Base-by-base conservation (phyloP, 1,140 invertebrate genomes). In the Antheraea pernyi region DNA sequence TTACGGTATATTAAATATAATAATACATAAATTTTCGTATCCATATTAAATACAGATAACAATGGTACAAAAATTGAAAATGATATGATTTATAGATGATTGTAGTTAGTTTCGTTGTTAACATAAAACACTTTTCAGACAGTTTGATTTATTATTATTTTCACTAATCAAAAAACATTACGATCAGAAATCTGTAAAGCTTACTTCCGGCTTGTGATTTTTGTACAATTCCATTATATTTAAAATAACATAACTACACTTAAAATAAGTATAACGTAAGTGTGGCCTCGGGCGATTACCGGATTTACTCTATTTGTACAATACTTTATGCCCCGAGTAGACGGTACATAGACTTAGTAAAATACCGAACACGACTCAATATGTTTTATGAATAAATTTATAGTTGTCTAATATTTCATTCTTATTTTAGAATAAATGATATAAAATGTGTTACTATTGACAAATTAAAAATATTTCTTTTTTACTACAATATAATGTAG, bases 251-350 rank as follows among this genome's bases (percentile, higher is more conserved):
- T 10, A 53, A 53, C 46, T 53, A 13, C 46, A n/a, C 61, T 30
- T 53, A 48, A 59, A 70, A 71, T 75, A 37, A 37, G 39, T 19
- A 48, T 16, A 36, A 74, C 59, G 67, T 42, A 42, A 42, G 39
- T 42, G 39, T 73, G 67, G 77, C 84, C 84, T 77, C 79, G 68
- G 79, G 84, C 82, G 84, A 76, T 85, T 84, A 80, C 84, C 86
- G 86, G 85, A 91, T 91, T 89, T 84, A 76, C 80, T 84, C 70
- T 86, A 81, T 91, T 90, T 86, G 82, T 84, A 80, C 85, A 86
- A 89, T 86, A 82, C 83, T 83, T 83, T 78, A 75, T 73, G 73
- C 78, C 74, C 78, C 22, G 69, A 72, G 76, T 72, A 70, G 63
- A 59, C 67, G 68, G 42, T n/a, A 10, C 19, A 59, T 60, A 83